Conservation (phyloP, 2,113 vertebrate genomes). For the Siniperca knerii region DNA sequence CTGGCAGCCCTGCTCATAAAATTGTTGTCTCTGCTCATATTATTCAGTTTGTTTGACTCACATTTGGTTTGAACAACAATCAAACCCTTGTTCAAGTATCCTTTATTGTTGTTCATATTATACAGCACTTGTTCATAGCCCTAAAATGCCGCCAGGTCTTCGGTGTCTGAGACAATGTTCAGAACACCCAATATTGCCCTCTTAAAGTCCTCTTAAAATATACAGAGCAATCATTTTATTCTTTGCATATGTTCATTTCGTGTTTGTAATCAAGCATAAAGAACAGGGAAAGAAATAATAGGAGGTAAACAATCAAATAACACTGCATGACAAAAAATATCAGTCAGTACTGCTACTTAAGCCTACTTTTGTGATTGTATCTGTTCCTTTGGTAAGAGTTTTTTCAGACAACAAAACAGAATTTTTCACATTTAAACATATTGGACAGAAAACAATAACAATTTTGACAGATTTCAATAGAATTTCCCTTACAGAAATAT, state of each 20-base stretch:
- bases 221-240: constrained; percentile 55
- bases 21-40: constrained; percentile 32
- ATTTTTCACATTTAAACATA: constrained; percentile 52
- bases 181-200: constrained; percentile 66
- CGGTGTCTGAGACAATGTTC: constrained; percentile 30
- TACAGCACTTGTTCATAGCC: constrained; percentile 68
- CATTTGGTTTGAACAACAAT: constrained; percentile 43
- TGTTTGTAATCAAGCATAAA: constrained; percentile 67
- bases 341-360: constrained; percentile 57
- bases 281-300: constrained; percentile 7
- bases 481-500: constrained; percentile 40
- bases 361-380: constrained; percentile 33
- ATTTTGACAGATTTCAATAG: constrained; percentile 45
- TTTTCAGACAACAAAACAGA: constrained; percentile 35
- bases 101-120: constrained; percentile 37
- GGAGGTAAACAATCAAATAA: constrained; percentile 67
- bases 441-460: constrained; percentile 27
- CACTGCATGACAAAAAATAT: constrained; percentile 67
- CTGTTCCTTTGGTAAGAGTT: constrained; percentile 72
- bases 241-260: constrained; percentile 67
- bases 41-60: constrained; percentile 15
- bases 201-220: constrained; percentile 56
- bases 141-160: constrained; percentile 58
- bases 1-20: constrained; percentile 50
- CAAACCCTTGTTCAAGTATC: constrained; percentile 71